A percentile compares a stretch with the other conserved stretches of the same genome.
Evolutionary conservation across 2,797 vertebrate genomes (phyloP).

Genomic region (Poeciliopsis infans): DNA sequence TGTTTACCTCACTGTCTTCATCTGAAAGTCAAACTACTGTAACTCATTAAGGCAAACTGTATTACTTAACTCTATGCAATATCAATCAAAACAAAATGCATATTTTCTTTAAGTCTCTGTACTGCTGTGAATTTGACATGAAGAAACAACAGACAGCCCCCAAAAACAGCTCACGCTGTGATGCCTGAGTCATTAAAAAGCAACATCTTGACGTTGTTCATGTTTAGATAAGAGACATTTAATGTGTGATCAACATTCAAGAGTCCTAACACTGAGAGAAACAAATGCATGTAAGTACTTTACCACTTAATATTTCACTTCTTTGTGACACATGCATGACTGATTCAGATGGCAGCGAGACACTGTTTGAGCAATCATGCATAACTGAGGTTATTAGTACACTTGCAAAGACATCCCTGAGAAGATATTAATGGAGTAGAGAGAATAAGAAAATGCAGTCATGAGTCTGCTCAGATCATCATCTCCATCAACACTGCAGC

Average conservation of each 20-base stretch:
- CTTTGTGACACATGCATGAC: slow-evolving; percentile 25
- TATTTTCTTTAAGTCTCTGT: background rate
- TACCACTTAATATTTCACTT: slow-evolving; percentile 38
- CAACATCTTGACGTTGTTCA: background rate
- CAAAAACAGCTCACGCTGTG: background rate
- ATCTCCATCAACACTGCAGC: slow-evolving; percentile 34
- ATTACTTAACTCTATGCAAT: slow-evolving; percentile 5
- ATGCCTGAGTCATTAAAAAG: slow-evolving; percentile 11
- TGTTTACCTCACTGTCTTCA: slow-evolving; percentile 20
- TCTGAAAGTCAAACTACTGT: slow-evolving; percentile 5
- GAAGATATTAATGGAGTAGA: slow-evolving; percentile 43
- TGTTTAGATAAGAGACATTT: slow-evolving; percentile 22
- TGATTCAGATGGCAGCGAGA: slow-evolving; percentile 38
- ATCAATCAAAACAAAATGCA: slow-evolving; percentile 13
- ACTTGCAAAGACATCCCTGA: slow-evolving; percentile 35
- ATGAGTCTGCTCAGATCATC: slow-evolving; percentile 27
- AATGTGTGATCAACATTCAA: slow-evolving; percentile 8
- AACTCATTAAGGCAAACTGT: slow-evolving; percentile 18
- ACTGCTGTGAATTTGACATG: slow-evolving; percentile 8
- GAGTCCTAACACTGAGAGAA: slow-evolving; percentile 16
- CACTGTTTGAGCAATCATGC: slow-evolving; percentile 38
- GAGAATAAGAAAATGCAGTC: slow-evolving; percentile 26
- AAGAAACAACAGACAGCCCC: slow-evolving; percentile 16
- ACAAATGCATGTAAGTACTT: slow-evolving; percentile 31
- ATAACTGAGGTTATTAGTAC: slow-evolving; percentile 45